These are phyloP conservation scores for Natator depressus DNA, from an alignment of 2,113 vertebrate species.

Conservation along the genomic window DNA sequence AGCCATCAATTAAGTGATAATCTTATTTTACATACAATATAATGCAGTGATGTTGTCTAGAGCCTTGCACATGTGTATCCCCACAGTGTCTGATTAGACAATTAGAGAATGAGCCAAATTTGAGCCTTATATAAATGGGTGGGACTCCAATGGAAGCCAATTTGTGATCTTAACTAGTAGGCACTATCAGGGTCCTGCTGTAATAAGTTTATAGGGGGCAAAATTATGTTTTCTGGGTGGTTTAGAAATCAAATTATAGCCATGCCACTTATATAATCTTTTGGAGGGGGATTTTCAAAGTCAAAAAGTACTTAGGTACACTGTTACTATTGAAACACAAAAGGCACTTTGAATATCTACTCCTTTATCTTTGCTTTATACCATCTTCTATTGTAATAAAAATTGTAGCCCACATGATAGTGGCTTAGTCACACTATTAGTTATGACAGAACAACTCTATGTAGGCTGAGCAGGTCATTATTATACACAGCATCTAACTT, in stretches of 20 bases:
- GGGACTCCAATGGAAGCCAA: slow-evolving; percentile 37
- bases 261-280: neutral
- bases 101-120: slow-evolving; percentile 46
- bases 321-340: neutral
- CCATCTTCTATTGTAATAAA: neutral
- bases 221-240: neutral
- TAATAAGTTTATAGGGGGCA: rapidly evolving
- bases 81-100: neutral
- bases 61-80: neutral
- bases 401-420: neutral
- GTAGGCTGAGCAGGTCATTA: slow-evolving; percentile 1
- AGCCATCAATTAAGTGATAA: neutral
- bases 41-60: neutral
- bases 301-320: slow-evolving; percentile 39
- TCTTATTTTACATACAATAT: neutral
- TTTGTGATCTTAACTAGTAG: neutral
- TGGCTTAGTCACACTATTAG: neutral
- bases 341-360: neutral
- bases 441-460: neutral
- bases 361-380: slow-evolving; percentile 21
- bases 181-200: neutral
- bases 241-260: neutral
- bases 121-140: slow-evolving; percentile 44
- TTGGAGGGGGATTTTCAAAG: neutral
- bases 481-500: neutral